Conservation (phyloP, 1,140 invertebrate species). For the Drosophila tropicalis region DNA sequence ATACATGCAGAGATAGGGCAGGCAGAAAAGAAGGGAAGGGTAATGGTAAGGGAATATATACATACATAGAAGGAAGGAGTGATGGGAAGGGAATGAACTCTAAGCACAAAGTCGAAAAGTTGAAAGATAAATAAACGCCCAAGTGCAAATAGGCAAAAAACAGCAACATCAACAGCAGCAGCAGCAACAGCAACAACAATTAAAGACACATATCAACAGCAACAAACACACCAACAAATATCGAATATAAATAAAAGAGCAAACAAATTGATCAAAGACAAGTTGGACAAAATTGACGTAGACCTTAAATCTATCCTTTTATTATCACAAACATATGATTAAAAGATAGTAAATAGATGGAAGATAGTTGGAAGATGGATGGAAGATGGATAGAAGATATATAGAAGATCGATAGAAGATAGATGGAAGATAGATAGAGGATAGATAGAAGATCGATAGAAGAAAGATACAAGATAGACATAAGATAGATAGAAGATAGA, state of each 20-base stretch:
- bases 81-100: constrained; percentile 51
- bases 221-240: constrained; percentile 36
- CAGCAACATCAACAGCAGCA: constrained; percentile 21
- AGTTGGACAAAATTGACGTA: not conserved
- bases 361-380: too few species aligned
- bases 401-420: too few species aligned
- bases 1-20: not conserved
- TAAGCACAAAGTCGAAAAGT: constrained; percentile 72
- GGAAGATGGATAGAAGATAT: too few species aligned
- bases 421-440: too few species aligned
- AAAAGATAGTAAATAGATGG: too few species aligned
- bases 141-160: constrained; percentile 67
- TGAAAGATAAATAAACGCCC: constrained; percentile 73
- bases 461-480: too few species aligned
- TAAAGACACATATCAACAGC: constrained; percentile 52
- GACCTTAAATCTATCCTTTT: not conserved
- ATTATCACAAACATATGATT: too few species aligned
- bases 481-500: too few species aligned
- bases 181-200: constrained; percentile 27
- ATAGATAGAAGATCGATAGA: too few species aligned
- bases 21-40: not conserved
- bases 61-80: not conserved
- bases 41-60: too few species aligned
- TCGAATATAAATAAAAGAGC: constrained; percentile 38
- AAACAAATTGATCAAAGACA: constrained; percentile 1